phyloP scores from a whole-genome alignment of 2,113 vertebrate species.

The Larimichthys crocea region DNA sequence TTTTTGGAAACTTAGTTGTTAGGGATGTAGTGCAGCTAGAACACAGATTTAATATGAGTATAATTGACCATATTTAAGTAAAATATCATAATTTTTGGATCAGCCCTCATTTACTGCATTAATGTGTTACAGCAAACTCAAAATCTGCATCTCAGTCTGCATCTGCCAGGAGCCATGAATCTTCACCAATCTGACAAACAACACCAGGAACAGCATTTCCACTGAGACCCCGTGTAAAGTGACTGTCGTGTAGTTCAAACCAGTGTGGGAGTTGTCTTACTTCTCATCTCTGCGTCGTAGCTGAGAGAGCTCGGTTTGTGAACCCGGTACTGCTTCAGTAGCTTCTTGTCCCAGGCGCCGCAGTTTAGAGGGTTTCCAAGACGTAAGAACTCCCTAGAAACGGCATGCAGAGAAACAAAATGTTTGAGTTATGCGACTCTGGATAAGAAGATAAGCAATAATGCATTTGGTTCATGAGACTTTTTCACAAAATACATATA shows the following conservation, averaged over 20 bases:
- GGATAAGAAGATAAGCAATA: neutral
- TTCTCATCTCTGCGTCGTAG: slow-evolving; percentile 95
- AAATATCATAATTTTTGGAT: too few relatives aligned
- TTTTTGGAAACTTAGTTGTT: neutral
- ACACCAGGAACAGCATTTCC: neutral
- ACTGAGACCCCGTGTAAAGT: neutral
- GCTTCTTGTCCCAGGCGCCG: slow-evolving; percentile 97
- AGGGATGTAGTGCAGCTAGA: too few relatives aligned
- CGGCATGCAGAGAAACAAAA: neutral
- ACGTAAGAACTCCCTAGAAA: slow-evolving; percentile 93
- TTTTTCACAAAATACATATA: neutral
- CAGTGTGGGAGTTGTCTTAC: slow-evolving; percentile 81
- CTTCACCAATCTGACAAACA: neutral
- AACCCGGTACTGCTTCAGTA: slow-evolving; percentile 94
- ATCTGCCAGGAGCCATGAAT: neutral
- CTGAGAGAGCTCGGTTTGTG: slow-evolving; percentile 97
- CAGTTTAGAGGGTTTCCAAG: slow-evolving; percentile 98
- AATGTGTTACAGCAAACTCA: neutral
- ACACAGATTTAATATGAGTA: too few relatives aligned
- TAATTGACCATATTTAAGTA: neutral
- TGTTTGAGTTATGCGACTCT: neutral
- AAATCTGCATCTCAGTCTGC: too few relatives aligned
- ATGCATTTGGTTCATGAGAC: neutral
- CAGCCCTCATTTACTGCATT: too few relatives aligned
- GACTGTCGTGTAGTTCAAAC: neutral